These are phyloP conservation scores for Pachypsylla venusta DNA, from an alignment of 1,140 invertebrate genomes.

Conservation along the genomic window DNA sequence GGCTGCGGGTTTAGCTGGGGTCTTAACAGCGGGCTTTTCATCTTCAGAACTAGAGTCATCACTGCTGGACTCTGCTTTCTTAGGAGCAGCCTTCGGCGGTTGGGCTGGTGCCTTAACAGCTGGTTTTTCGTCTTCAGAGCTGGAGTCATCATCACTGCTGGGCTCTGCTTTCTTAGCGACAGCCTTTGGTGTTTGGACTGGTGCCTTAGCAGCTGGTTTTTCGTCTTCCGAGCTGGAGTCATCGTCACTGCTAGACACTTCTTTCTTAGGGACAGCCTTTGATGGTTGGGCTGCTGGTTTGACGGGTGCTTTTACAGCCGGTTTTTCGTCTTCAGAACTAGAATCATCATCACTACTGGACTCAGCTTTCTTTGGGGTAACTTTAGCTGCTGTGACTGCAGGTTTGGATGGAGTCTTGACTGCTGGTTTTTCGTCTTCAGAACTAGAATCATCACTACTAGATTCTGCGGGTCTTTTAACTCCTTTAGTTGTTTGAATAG, in stretches of 20 bases:
- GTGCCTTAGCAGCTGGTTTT: conserved; percentile 6
- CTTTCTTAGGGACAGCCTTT: not conserved
- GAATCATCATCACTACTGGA: conserved; percentile 8
- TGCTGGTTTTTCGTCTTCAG: conserved; percentile 1
- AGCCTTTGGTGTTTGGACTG: not conserved
- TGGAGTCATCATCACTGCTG: conserved; percentile 5
- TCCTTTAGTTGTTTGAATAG: not conserved
- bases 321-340: conserved; percentile 3
- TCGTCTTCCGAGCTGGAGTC: conserved; percentile 4
- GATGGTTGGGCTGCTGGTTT: not conserved
- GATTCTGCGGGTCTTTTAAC: not conserved
- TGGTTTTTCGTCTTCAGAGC: conserved; percentile 8
- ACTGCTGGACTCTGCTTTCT: not conserved
- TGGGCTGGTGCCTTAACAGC: not conserved
- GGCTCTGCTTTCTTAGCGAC: conserved; percentile 4
- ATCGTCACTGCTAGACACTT: conserved; percentile 2
- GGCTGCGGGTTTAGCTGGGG: not conserved
- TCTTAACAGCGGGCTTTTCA: not conserved
- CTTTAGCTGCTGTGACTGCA: too few species aligned
- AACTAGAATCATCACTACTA: conserved; percentile 1
- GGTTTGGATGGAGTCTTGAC: conserved; percentile 1
- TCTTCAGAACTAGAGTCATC: conserved; percentile 1
- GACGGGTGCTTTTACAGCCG: not conserved
- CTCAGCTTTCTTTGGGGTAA: not conserved
- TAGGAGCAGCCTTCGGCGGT: not conserved